Conservation (phyloP, 2,113 vertebrate species). For the Geothlypis trichas region DNA sequence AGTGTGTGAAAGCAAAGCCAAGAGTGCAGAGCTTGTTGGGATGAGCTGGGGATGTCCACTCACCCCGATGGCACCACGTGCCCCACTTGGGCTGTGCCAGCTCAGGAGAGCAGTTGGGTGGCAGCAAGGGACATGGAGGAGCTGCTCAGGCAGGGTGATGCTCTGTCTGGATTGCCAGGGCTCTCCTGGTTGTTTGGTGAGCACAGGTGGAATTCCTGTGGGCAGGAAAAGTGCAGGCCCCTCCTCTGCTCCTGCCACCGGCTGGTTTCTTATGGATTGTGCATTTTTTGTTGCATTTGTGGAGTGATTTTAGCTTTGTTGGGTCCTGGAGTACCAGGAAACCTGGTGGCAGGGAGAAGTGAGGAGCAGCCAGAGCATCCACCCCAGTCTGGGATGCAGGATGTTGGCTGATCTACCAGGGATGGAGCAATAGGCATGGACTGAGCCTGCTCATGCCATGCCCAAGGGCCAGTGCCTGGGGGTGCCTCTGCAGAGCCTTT, state of each 20-base stretch:
- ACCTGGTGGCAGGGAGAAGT: background rate
- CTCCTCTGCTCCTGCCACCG: background rate
- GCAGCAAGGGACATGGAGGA: background rate
- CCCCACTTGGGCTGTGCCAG: rapidly evolving
- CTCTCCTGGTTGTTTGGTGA: background rate
- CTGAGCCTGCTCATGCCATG: rapidly evolving
- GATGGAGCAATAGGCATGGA: rapidly evolving
- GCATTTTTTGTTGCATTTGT: background rate
- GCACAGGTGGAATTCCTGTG: rapidly evolving
- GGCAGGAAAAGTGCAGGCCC: background rate
- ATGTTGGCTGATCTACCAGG: background rate
- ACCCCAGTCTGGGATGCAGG: background rate
- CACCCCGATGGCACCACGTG: rapidly evolving
- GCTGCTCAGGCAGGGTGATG: background rate
- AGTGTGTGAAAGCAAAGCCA: background rate
- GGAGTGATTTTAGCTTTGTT: background rate
- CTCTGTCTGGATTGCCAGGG: background rate
- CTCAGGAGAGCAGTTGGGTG: background rate
- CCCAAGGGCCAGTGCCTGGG: background rate
- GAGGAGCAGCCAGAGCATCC: background rate
- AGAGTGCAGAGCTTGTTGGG: rapidly evolving
- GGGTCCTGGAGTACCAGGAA: background rate
- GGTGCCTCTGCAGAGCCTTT: background rate
- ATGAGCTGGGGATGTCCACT: background rate
- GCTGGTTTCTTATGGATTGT: background rate